Percentiles rank a stretch among this genome's conserved stretches.
Evolutionary conservation across 2,888 invertebrate species (phyloP).

Genomic region (Altica lythri): DNA sequence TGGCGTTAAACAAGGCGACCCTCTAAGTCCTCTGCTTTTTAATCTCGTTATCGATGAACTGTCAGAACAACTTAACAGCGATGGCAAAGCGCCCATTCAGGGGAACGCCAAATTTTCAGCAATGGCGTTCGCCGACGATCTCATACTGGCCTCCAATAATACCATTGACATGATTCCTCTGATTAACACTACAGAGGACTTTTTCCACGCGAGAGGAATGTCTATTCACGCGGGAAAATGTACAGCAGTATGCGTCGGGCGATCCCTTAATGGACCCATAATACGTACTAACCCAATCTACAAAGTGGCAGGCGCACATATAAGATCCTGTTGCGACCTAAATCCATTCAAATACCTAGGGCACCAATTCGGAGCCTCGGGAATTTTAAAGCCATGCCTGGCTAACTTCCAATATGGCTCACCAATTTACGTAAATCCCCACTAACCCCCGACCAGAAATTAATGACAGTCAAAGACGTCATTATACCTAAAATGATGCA

Average conservation of each 20-base stretch:
- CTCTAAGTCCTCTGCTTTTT: constrained; percentile 46
- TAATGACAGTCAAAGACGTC: constrained; percentile 31
- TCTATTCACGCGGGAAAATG: constrained; percentile 33
- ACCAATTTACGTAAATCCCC: constrained; percentile 34
- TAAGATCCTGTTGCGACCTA: no score
- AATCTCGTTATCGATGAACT: constrained; percentile 44
- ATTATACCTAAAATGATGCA: constrained; percentile 50
- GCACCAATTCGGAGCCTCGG: constrained; percentile 27
- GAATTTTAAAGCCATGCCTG: constrained; percentile 27
- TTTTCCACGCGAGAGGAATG: constrained; percentile 32
- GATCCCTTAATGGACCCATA: neutral
- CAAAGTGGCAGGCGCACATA: no score
- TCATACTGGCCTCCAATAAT: no score
- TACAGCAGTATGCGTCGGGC: constrained; percentile 10
- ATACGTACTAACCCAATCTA: neutral
- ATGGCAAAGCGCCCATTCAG: no score
- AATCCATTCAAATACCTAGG: constrained; percentile 34
- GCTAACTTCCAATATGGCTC: constrained; percentile 39
- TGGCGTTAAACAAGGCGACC: constrained; percentile 55
- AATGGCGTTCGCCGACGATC: constrained; percentile 39
- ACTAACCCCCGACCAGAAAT: neutral
- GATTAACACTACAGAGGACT: no score
- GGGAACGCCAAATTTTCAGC: constrained; percentile 8
- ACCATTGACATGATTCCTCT: no score
- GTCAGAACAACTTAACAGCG: constrained; percentile 6